Evolutionary conservation across 1,140 invertebrate genomes (phyloP), one percentile per base, ranked within the genome.

Genomic region (Drosophila biarmipes): DNA sequence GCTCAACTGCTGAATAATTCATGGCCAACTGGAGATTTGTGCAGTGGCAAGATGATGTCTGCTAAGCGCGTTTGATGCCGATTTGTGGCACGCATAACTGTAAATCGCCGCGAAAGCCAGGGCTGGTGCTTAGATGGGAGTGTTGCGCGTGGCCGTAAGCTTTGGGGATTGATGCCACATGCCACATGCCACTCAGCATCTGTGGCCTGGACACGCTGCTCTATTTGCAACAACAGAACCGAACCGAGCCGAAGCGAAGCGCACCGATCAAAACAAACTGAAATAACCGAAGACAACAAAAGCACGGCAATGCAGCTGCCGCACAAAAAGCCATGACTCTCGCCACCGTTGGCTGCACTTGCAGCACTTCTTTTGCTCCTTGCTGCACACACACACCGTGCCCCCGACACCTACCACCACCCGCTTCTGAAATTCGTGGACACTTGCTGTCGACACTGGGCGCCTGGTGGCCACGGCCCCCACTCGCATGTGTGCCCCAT

Each of bases 1-100:
- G 58, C 82, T 69, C 35, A 72, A 84, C 85, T 89, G 80, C 69
- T 89, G 79, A 89, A 89, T 89, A 84, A 89, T 89, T 89, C 84
- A 89, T 89, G 85, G 76, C 54, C 80, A 78, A 78, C 84, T 69
- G 73, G 84, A 90, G 84, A 89, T 84, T 89, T 89, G 72, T 76
- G 79, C 84, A 78, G 78, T 10, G 34, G 19, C 21, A 58, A 21
- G 66, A 57, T 59, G 79, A 73, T 81, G 78, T 57, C 79, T 56
- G 66, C 76, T 73, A 76, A 80, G 80, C 75, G 57, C 78, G 40
- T 73, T 81, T 78, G 68, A 86, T 87, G 78, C 74, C 81, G 78
- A 86, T 85, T 86, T 86, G 82, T 86, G 74, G 78, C 61, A 59
- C 71, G 78, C 82, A 87, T 87, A 79, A 82, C 75, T 78, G 84